Conservation (phyloP, 2,113 vertebrate species). For the Aix galericulata region DNA sequence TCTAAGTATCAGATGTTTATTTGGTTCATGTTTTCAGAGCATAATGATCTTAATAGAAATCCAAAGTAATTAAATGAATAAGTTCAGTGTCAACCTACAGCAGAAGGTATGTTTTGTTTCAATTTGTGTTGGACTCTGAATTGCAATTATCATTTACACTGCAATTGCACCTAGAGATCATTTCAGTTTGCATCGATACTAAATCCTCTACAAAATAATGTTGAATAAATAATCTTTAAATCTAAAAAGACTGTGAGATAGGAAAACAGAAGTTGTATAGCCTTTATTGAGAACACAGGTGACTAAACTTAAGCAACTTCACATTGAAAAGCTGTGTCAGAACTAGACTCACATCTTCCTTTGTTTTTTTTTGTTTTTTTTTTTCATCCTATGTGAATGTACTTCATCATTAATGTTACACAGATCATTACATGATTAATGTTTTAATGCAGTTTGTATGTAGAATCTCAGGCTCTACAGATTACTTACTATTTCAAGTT, state of each 20-base stretch:
- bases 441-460: neutral
- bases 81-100: neutral
- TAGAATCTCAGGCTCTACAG: constrained; percentile 19
- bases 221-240: neutral
- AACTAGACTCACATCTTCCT: neutral
- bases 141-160: neutral
- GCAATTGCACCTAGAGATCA: neutral
- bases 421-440: neutral
- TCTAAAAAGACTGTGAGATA: neutral
- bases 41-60: neutral
- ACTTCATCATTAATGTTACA: neutral
- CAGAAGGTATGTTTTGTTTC: neutral
- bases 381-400: neutral
- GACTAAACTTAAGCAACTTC: neutral
- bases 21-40: neutral
- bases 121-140: neutral
- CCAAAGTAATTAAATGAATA: neutral
- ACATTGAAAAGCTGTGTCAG: accelerated
- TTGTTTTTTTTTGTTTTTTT: neutral
- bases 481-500: neutral
- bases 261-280: neutral
- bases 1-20: neutral
- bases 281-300: neutral
- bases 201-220: neutral
- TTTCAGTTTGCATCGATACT: neutral